Base-by-base conservation (phyloP, 2,888 invertebrate species). In the Bombylius major region DNA sequence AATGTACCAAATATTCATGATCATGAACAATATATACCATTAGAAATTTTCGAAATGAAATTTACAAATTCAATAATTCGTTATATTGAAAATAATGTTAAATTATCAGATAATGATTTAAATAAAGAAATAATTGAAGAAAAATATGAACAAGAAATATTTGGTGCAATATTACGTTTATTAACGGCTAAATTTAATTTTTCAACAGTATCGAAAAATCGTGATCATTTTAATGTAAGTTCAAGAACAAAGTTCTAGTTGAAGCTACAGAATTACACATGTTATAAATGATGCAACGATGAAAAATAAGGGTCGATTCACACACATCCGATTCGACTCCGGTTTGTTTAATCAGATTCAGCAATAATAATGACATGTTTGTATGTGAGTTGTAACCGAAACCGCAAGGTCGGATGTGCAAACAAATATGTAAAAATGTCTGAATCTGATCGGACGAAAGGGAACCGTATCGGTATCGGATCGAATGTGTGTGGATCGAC, bases 111-210 rank as follows among this genome's bases (percentile, higher is more conserved):
- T 42, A 11, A 11, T 42, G 39, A 42, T 42, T 5, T 14, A 8
- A 8, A 48, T n/a, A 49, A 4, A 9, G 8, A 33, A 33, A 12
- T n/a, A 33, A 31, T 32, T 49, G 11, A 32, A 33, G 9, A 6
- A 4, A 23, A 33, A 33, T 31, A 13, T 13, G 55, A 55, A 44
- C 46, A 52, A 11, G 45, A 58, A 33, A 31, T 56, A 9, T 53
- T 53, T 31, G 55, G 55, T 34, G 44, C 48, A 36, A 33, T 47
- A 34, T 50, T 50, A 31, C 36, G 36, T 36, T 6, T 56, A 31
- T 48, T 58, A 8, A 53, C 50, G 1, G 52, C 50, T 31, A 56
- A 50, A 51, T 58, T 47, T 31, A 50, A 58, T 56, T 56, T 48
- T 51, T 13, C 14, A 12, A n/a, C 36, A 14, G 14, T 53, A 9